Evolutionary conservation across 1,140 invertebrate genomes (phyloP), one percentile per base, ranked within the genome.

Genomic region (Hermatobates lingyangjiaoensis): DNA sequence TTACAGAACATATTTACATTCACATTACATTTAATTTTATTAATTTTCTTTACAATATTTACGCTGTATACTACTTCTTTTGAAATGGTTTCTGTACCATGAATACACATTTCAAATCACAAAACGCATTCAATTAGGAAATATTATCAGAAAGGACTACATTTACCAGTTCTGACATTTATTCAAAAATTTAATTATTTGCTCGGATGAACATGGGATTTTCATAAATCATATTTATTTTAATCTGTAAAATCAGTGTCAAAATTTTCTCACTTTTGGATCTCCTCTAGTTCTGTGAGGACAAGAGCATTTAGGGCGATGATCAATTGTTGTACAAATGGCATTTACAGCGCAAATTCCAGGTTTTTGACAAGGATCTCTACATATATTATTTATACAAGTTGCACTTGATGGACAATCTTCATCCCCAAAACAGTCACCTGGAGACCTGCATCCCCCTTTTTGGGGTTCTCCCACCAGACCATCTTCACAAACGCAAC

Each of bases 351-450:
- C 87, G 61, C 88, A 92, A 15, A 69, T 67, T 2, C 66, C 53
- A 14, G 56, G 27, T 5, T 65, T 63, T 40, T 79, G 76, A 63
- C 88, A 93, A 0, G 85, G 85, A 69, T 87, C 85, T 44, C 76
- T 73, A 58, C 88, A 92, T 45, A 72, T 74, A 51, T 80, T 77
- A 45, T 86, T 78, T 15, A 79, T 63, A 59, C 88, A 92, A 51
- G 77, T 73, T 1, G 87, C 83, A 28, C 78, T 75, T 14, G 72
- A 68, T 1, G 85, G 81, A 62, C 87, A 91, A 56, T 90, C 84
- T 1, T 72, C 68, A 62, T 90, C 81, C 0, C 76, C 73, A 49
- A 80, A 74, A 60, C 88, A 92, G 61, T 87, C 81, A 28, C 83
- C 85, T 0, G 85, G 79, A 60, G 75, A 73, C 54, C 77, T 74